These are phyloP conservation scores for Asteroscopus sphinx DNA, from an alignment of 2,888 invertebrate genomes.

Conservation along the genomic window DNA sequence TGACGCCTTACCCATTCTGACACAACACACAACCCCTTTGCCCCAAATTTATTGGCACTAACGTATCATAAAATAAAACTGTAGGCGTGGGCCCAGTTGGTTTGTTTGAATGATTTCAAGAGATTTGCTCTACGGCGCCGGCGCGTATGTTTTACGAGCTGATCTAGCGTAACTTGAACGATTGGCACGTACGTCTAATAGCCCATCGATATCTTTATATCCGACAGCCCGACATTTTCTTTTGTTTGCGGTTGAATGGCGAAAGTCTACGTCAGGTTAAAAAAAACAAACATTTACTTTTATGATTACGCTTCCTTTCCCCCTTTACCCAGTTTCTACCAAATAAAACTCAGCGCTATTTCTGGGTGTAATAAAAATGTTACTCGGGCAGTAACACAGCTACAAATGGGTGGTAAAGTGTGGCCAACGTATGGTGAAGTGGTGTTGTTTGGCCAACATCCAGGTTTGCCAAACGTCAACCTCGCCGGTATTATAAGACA, in stretches of 20 bases:
- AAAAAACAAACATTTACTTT: constrained; percentile 37
- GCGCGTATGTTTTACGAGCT: constrained; percentile 72
- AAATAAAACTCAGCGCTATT: constrained; percentile 6
- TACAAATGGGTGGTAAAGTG: too few species aligned
- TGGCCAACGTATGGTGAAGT: too few species aligned
- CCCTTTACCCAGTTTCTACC: constrained; percentile 6
- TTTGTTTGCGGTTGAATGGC: constrained; percentile 32
- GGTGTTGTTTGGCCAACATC: too few species aligned
- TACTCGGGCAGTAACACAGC: constrained; percentile 13
- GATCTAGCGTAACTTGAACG: constrained; percentile 75
- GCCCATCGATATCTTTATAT: constrained; percentile 71
- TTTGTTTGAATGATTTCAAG: constrained; percentile 67
- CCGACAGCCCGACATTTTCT: constrained; percentile 37
- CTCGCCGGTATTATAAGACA: too few species aligned
- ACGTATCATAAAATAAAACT: constrained; percentile 64
- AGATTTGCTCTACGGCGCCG: constrained; percentile 60
- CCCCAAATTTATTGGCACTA: constrained; percentile 59
- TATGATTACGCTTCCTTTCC: constrained; percentile 27
- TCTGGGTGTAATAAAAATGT: constrained; percentile 16
- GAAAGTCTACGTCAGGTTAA: constrained; percentile 12
- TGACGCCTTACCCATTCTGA: constrained; percentile 37
- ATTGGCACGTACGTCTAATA: constrained; percentile 78
- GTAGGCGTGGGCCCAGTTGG: constrained; percentile 34
- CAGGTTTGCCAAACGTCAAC: too few species aligned
- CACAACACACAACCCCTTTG: constrained; percentile 43